Percentiles rank a stretch among this genome's conserved stretches.
phyloP scores from a whole-genome alignment of 2,797 vertebrate genomes.

The Ibycter americanus region DNA sequence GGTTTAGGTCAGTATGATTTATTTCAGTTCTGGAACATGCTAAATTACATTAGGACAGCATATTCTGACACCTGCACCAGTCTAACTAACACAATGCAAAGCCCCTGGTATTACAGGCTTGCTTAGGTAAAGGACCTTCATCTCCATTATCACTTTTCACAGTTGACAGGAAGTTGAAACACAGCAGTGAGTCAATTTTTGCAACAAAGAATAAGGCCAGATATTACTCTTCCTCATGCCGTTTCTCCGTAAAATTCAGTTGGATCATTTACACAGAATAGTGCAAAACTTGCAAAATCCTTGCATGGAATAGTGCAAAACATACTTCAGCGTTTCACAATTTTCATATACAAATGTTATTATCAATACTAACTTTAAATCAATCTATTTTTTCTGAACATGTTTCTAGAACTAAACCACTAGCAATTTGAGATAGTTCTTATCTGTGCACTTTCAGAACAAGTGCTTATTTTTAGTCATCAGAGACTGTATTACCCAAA shows the following conservation, averaged over 20 bases:
- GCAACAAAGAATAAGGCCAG: neutral
- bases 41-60: neutral
- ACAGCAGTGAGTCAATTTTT: neutral
- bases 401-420: neutral
- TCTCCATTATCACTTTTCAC: neutral
- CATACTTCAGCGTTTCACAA: neutral
- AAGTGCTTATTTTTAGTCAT: neutral
- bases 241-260: neutral
- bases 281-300: neutral
- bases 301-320: neutral
- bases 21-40: neutral
- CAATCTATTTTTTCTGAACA: neutral
- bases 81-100: neutral
- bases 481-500: neutral
- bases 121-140: neutral
- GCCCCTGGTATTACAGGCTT: neutral
- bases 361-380: neutral
- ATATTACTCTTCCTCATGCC: neutral
- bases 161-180: neutral
- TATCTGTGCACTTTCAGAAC: neutral
- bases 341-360: neutral
- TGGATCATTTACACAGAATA: neutral
- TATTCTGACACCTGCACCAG: neutral
- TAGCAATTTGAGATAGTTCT: neutral
- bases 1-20: neutral